Percentiles rank a stretch among this genome's conserved stretches.
These are phyloP conservation scores for Perodicticus potto DNA, from an alignment of 2,797 vertebrate species.

Conservation along the genomic window DNA sequence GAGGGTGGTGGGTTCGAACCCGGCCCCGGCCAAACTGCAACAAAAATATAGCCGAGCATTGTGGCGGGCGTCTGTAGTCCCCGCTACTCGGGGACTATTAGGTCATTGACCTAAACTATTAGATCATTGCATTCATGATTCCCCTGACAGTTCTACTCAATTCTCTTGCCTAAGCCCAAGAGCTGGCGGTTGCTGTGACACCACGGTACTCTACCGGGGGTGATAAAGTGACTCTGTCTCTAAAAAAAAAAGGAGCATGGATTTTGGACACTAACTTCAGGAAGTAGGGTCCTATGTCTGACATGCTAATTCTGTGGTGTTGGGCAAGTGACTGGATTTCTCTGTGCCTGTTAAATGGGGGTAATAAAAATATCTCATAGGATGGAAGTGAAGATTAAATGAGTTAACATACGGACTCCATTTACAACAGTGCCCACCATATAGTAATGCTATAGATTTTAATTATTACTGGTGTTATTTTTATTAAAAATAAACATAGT, in stretches of 20 bases:
- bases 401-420: not conserved
- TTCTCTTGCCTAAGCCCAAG: too few relatives aligned
- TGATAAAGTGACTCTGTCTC: too few relatives aligned
- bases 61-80: too few relatives aligned
- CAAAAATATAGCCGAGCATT: too few relatives aligned
- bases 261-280: not conserved
- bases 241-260: not conserved
- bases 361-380: conserved; percentile 2
- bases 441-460: not conserved
- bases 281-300: not conserved
- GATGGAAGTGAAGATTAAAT: not conserved
- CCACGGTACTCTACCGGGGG: too few relatives aligned
- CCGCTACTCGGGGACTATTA: too few relatives aligned
- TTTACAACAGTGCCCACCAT: not conserved
- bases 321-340: not conserved
- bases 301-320: not conserved
- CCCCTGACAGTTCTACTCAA: too few relatives aligned
- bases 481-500: not conserved
- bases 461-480: not conserved
- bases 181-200: too few relatives aligned
- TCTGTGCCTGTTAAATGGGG: not conserved
- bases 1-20: too few relatives aligned
- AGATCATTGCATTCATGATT: too few relatives aligned
- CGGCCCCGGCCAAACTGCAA: too few relatives aligned
- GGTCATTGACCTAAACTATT: too few relatives aligned